Base-by-base conservation (phyloP, 2,888 invertebrate species). In the Diplazon laetatorius region DNA sequence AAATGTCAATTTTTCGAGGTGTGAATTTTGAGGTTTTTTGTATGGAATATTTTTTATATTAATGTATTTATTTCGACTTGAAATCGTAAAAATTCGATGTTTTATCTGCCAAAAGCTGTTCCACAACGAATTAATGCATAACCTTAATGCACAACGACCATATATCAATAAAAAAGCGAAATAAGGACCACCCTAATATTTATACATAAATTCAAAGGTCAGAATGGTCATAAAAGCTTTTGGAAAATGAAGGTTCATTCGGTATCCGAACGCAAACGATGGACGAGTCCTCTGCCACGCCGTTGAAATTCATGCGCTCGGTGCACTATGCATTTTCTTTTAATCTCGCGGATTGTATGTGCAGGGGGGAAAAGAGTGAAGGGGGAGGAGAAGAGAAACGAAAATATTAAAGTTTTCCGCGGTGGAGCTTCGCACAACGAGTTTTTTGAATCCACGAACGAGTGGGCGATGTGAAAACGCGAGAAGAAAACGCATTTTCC, bases 251-350 rank as follows among this genome's bases (percentile, higher is more conserved):
- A 88, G 85, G 84, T 82, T 81, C 83, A 83, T 86, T 86, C 81
- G 80, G 55, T 30, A 16, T n/a, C 66, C 60, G 37, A 63, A 79
- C 65, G 60, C 37, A 52, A 76, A 81, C 80, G 80, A 81, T 65
- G 52, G 50, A 50, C 18, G 39, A 60, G 59, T 60, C 18, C 35
- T 62, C 63, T 5, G n/a, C 18, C 60, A 37, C 42, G 20, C 18
- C 39, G 39, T 39, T 14, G 63, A 48, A 66, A 18, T 44, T 69
- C 59, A 20, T 55, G 66, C 55, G 80, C 78, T 77, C 80, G 80
- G 81, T 80, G 82, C 87, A 84, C 85, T 85, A 86, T 87, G 88
- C 87, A 88, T 88, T 85, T 86, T 84, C 87, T 86, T 89, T 88
- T 87, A 88, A 88, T 88, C 88, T 88, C 84, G 81, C 81, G 84